Percentiles rank a stretch among this genome's conserved stretches.
phyloP scores from a whole-genome alignment of 2,888 invertebrate species.

The Trichogramma evanescens region DNA sequence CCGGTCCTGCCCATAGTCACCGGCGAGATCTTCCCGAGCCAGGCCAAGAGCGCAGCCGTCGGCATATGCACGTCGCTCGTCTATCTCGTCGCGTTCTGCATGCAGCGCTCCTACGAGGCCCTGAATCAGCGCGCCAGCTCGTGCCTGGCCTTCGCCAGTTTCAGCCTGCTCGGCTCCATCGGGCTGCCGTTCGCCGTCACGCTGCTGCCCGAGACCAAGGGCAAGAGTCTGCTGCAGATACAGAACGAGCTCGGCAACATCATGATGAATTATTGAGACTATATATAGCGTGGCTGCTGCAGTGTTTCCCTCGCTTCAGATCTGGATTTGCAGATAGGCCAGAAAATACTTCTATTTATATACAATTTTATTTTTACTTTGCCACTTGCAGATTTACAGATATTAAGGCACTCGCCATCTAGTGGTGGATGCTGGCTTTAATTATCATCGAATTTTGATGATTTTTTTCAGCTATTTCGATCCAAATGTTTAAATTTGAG shows the following conservation, averaged over 20 bases:
- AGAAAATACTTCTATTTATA: no score
- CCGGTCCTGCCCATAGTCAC: slow-evolving; percentile 28
- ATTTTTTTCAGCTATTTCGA: no score
- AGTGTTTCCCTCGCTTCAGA: no score
- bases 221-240: slow-evolving; percentile 23
- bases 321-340: no score
- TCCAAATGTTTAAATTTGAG: no score
- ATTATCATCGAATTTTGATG: no score
- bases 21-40: slow-evolving; percentile 26
- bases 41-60: slow-evolving; percentile 23
- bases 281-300: not conserved
- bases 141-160: slow-evolving; percentile 24
- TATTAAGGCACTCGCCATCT: no score
- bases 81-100: slow-evolving; percentile 22
- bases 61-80: slow-evolving; percentile 21
- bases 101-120: slow-evolving; percentile 17
- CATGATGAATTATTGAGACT: not conserved
- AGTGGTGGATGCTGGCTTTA: no score
- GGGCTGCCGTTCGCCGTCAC: slow-evolving; percentile 22
- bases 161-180: slow-evolving; percentile 24
- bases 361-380: no score
- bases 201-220: slow-evolving; percentile 24
- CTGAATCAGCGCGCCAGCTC: slow-evolving; percentile 14
- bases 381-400: no score
- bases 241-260: slow-evolving; percentile 23